These are phyloP conservation scores for Dicentrarchus labrax DNA, from an alignment of 2,113 vertebrate genomes.

Conservation along the genomic window DNA sequence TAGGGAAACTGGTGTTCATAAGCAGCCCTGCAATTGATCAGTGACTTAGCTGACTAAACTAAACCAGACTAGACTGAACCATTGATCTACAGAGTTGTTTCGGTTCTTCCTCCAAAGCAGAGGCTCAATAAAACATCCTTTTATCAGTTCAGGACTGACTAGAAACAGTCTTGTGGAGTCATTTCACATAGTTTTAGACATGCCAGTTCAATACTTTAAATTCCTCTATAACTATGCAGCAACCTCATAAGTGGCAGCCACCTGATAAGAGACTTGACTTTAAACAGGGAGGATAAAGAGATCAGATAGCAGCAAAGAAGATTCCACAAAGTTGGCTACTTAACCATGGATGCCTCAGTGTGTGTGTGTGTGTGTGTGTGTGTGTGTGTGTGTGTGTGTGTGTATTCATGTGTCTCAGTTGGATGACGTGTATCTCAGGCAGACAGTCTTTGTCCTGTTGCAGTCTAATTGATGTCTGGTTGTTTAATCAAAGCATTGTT, in stretches of 20 bases:
- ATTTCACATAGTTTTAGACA: conserved; percentile 35
- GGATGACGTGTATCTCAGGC: conserved; percentile 19
- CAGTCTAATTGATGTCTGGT: neutral
- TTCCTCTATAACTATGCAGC: conserved; percentile 48
- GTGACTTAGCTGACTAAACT: conserved; percentile 10
- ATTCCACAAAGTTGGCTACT: conserved; percentile 6
- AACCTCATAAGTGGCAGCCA: conserved; percentile 22
- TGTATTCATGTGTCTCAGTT: conserved; percentile 10
- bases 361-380: conserved; percentile 21
- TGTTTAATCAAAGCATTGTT: conserved; percentile 28
- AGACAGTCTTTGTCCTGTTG: conserved; percentile 33
- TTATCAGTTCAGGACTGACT: conserved; percentile 38
- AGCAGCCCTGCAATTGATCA: neutral
- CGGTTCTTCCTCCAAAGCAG: conserved; percentile 3
- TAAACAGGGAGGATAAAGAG: conserved; percentile 44
- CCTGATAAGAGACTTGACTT: conserved; percentile 56
- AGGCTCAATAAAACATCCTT: conserved; percentile 41
- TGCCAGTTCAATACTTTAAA: conserved; percentile 56
- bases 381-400: conserved; percentile 23
- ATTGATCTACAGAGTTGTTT: conserved; percentile 14
- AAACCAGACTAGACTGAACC: conserved; percentile 2
- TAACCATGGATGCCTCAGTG: neutral
- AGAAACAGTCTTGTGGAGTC: conserved; percentile 32
- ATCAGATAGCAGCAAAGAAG: conserved; percentile 45
- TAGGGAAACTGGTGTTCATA: neutral